Conservation (phyloP, 1,140 invertebrate genomes). For the Drosophila mojavensis region DNA sequence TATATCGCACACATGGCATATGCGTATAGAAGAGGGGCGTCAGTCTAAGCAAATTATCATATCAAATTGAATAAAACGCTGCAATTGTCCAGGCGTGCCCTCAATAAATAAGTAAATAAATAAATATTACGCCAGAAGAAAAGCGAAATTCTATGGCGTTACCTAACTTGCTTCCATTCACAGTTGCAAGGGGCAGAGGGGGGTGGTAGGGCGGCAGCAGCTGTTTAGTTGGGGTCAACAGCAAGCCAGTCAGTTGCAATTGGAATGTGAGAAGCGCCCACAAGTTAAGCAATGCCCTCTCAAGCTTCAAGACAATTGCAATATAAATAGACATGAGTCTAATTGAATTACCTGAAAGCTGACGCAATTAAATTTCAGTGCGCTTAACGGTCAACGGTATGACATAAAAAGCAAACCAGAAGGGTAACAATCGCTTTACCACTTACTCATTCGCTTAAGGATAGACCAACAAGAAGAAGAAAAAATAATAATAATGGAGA, state of each 20-base stretch:
- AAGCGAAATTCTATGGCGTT: slow-evolving; percentile 36
- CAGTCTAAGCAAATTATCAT: slow-evolving; percentile 70
- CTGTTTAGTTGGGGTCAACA: slow-evolving; percentile 10
- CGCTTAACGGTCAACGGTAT: neutral
- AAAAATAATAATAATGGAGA: no score
- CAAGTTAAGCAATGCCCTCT: slow-evolving; percentile 3
- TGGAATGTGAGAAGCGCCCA: slow-evolving; percentile 31
- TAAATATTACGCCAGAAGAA: slow-evolving; percentile 39
- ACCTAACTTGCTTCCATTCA: neutral
- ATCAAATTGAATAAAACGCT: slow-evolving; percentile 78
- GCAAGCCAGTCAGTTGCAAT: slow-evolving; percentile 18
- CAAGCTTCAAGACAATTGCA: no score
- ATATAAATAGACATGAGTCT: no score
- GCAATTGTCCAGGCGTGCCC: slow-evolving; percentile 52
- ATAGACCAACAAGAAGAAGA: no score
- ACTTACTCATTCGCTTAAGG: no score
- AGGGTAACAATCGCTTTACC: neutral
- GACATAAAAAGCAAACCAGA: neutral
- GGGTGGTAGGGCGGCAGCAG: neutral
- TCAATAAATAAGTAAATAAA: slow-evolving; percentile 55
- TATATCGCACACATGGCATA: neutral
- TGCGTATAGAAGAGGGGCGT: neutral
- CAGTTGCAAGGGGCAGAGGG: neutral
- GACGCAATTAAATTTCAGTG: no score
- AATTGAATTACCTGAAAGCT: no score